Evolutionary conservation across 2,888 invertebrate species (phyloP), one percentile per base, ranked within the genome.

Genomic region (Ichneumoninae sp.): DNA sequence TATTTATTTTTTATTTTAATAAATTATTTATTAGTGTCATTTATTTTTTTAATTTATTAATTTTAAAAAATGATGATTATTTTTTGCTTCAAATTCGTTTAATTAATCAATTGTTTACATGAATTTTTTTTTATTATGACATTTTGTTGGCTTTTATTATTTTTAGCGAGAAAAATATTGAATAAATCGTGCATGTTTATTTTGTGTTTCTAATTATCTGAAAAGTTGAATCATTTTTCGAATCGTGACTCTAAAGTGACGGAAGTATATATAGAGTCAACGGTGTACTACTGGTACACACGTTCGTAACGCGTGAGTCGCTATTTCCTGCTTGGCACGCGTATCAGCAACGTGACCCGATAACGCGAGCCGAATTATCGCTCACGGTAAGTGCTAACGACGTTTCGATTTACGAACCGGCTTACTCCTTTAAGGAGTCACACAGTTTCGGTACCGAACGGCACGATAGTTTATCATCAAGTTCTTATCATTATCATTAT

Each of bases 321-420:
- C 36, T 50, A 52, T 70, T 78, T 78, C 70, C 78, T 78, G 63
- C 36, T 70, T 70, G 70, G 63, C 70, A 65, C 70, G 70, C 78
- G 70, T 71, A 78, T 78, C 78, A 65, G 70, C 78, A 78, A 78
- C 78, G 78, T 71, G 78, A 78, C 70, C 69, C 8, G 70, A 78
- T 78, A 78, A 78, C 50, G 70, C 70, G 63, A 30, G 40, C 50
- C 50, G 78, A 78, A 78, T 78, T 71, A 71, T 78, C 60, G 50
- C 78, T 26, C 50, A 16, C 4, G 19, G 69, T 44, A 57, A 65
- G 52, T 63, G 69, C 50, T 70, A 71, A 78, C 65, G 50, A 63
- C 30, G 16, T 33, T 30, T 63, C 30, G 30, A 33, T 63, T n/a
- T 63, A 33, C n/a, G 33, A 16, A 26, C n/a, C 5, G 60, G 1